Conservation (phyloP, 2,797 vertebrate species). For the Tapirus indicus region DNA sequence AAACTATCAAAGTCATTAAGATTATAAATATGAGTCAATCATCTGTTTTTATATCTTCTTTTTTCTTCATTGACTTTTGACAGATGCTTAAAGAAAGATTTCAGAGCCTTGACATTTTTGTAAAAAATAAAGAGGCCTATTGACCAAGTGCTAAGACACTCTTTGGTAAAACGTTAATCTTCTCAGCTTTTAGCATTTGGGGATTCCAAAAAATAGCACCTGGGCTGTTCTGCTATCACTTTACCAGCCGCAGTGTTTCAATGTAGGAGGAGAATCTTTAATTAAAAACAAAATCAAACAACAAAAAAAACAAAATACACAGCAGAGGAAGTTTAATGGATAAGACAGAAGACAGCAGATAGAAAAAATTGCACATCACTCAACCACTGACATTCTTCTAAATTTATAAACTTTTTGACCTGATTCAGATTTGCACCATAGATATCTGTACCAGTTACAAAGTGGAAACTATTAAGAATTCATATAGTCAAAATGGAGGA, state of each 20-base stretch:
- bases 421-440: background rate
- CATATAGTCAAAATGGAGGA: background rate
- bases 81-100: background rate
- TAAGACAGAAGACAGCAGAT: background rate
- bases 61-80: background rate
- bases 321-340: background rate
- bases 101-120: background rate
- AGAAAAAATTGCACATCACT: background rate
- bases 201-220: background rate
- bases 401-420: background rate
- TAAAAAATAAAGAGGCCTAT: background rate
- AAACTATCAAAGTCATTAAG: constrained; percentile 10
- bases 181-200: constrained; percentile 7
- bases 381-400: background rate
- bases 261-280: background rate
- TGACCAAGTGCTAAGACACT: background rate
- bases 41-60: background rate
- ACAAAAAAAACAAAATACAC: background rate
- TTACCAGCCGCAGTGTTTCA: background rate
- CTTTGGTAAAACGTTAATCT: background rate
- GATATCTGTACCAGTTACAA: background rate
- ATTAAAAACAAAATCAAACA: background rate
- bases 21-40: background rate
- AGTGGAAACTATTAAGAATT: background rate
- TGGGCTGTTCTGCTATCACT: background rate